Evolutionary conservation across 2,888 invertebrate genomes (phyloP).

Genomic region (Terebella lapidaria): DNA sequence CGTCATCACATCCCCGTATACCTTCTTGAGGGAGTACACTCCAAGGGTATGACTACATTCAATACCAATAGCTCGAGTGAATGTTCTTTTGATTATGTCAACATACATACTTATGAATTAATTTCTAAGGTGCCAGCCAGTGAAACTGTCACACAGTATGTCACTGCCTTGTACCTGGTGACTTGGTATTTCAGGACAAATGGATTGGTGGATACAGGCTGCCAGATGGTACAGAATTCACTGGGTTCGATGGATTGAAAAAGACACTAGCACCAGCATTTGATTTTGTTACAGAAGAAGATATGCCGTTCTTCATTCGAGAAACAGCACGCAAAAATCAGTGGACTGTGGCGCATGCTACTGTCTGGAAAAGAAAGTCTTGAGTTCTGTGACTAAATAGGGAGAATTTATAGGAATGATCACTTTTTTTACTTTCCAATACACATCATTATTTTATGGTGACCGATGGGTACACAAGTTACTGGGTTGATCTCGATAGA

Average conservation of each 20-base stretch:
- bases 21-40: conserved; percentile 45
- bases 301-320: conserved; percentile 49
- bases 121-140: not conserved
- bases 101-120: not conserved
- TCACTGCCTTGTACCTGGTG: too few species aligned
- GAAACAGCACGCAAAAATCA: conserved; percentile 50
- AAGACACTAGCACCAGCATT: conserved; percentile 34
- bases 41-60: conserved; percentile 37
- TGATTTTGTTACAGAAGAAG: conserved; percentile 36
- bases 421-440: too few species aligned
- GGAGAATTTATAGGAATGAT: too few species aligned
- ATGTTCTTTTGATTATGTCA: not conserved
- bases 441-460: too few species aligned
- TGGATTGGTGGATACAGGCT: conserved; percentile 46
- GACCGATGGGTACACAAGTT: too few species aligned
- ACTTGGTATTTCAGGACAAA: conserved; percentile 25
- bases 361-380: conserved; percentile 52
- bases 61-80: too few species aligned
- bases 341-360: conserved; percentile 49
- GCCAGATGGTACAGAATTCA: conserved; percentile 31
- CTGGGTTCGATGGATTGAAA: conserved; percentile 42
- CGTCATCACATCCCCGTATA: conserved; percentile 50
- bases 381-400: not conserved
- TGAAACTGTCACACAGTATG: too few species aligned
- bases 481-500: too few species aligned